Percentiles rank a stretch among this genome's conserved stretches.
Evolutionary conservation across 2,797 vertebrate genomes (phyloP).

Genomic region (Gallinago nigripennis): DNA sequence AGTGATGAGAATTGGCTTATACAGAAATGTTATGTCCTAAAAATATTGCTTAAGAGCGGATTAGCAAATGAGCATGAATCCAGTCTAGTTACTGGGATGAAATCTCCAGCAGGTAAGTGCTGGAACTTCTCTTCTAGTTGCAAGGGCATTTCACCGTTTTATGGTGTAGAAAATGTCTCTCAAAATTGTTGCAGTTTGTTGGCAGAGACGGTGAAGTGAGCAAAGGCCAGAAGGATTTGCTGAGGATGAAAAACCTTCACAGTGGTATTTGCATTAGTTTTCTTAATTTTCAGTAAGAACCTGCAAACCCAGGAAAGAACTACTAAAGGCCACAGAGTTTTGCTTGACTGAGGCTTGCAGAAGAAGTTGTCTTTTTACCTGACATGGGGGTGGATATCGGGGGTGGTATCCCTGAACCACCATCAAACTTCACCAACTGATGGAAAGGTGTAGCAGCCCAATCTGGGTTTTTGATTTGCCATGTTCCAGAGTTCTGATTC

Average conservation of each 20-base stretch:
- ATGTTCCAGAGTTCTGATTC: background rate
- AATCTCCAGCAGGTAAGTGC: background rate
- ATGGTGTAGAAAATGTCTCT: background rate
- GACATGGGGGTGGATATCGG: background rate
- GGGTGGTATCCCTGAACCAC: background rate
- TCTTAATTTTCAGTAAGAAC: background rate
- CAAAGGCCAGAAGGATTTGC: background rate
- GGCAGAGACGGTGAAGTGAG: background rate
- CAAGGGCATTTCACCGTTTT: background rate
- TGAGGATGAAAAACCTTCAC: background rate
- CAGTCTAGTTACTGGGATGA: background rate
- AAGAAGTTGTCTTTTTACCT: background rate
- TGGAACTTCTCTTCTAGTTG: background rate
- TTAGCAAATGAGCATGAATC: background rate
- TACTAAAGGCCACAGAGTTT: background rate
- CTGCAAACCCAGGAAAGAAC: background rate
- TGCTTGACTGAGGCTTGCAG: background rate
- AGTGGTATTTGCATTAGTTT: background rate
- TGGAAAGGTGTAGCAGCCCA: background rate
- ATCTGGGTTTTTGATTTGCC: background rate
- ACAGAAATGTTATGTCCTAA: background rate
- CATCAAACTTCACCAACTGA: background rate
- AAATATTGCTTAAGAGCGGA: background rate
- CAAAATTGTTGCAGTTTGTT: background rate
- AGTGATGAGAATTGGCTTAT: background rate